A percentile compares a stretch with the other conserved stretches of the same genome.
phyloP scores from a whole-genome alignment of 2,888 invertebrate genomes.

The Cylindroiulus punctatus region DNA sequence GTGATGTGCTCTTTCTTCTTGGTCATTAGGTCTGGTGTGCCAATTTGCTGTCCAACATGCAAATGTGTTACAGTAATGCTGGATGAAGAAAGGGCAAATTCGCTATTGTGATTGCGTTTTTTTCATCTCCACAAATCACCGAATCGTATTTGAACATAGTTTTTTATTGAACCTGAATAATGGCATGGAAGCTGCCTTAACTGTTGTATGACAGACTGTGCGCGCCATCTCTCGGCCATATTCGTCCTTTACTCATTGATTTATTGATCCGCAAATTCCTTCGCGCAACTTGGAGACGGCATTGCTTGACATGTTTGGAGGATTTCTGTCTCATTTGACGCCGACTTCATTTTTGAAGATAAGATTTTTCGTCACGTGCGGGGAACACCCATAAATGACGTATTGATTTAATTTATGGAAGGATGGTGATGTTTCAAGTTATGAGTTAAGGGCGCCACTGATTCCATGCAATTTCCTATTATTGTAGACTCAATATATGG shows the following conservation, averaged over 20 bases:
- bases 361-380: background rate
- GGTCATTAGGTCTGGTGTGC: no score
- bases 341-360: background rate
- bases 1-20: no score
- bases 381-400: slow-evolving; percentile 1
- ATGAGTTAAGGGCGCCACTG: no score
- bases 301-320: slow-evolving; percentile 17
- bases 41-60: no score
- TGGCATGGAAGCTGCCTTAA: background rate
- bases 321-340: background rate
- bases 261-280: slow-evolving; percentile 22
- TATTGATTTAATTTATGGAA: background rate
- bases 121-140: background rate
- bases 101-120: no score
- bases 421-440: no score
- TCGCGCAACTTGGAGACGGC: background rate
- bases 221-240: background rate
- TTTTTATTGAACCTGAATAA: background rate
- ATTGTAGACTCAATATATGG: no score
- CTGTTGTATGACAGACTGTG: background rate
- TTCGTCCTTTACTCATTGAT: background rate
- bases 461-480: no score
- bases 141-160: background rate
- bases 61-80: no score
- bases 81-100: no score